Evolutionary conservation across 1,140 invertebrate genomes (phyloP), one percentile per base, ranked within the genome.

Genomic region (Panonychus citri): DNA sequence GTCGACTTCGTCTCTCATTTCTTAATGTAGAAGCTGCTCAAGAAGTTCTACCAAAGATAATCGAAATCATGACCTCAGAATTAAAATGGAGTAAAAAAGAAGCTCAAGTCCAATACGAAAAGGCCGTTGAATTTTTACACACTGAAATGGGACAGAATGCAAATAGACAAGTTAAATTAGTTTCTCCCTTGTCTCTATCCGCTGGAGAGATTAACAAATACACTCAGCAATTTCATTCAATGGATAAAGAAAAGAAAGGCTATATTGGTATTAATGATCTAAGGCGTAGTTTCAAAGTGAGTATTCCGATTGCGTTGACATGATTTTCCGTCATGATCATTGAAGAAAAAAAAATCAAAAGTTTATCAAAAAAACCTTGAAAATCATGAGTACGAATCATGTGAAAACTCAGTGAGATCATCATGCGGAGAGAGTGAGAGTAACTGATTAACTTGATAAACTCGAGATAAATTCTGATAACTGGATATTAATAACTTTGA

Each of bases 201-300:
- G 86, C 87, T 67, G 84, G 93, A 53, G 93, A 98, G 70, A 87
- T 95, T 62, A 82, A 89, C 66, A 73, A 81, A 3, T 95, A 94
- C 67, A 88, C 90, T 59, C 89, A 90, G 65, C 77, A 89, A 53
- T 98, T 98, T 78, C 81, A 91, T 66, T 78, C 85, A 58, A 81
- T 98, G 57, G 94, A 98, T 71, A 81, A 81, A 62, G 93, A 95
- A 66, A 80, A 82, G 63, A 98, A 98, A 69, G 94, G 94, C 62
- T 97, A 89, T 66, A 90, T 98, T 48, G 95, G 90, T 34, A 84
- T 97, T 58, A 95, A 93, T 68, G 94, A 98, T 69, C 86, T 98
- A 57, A 76, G 91, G 59, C 75, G 83, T 66, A 85, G 86, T 68
- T 77, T 97, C 24, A 90, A 96, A 81, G 90, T 94, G 75, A 66